Base-by-base conservation (phyloP, 1,140 invertebrate species). In the Trachymyrmex cornetzi region DNA sequence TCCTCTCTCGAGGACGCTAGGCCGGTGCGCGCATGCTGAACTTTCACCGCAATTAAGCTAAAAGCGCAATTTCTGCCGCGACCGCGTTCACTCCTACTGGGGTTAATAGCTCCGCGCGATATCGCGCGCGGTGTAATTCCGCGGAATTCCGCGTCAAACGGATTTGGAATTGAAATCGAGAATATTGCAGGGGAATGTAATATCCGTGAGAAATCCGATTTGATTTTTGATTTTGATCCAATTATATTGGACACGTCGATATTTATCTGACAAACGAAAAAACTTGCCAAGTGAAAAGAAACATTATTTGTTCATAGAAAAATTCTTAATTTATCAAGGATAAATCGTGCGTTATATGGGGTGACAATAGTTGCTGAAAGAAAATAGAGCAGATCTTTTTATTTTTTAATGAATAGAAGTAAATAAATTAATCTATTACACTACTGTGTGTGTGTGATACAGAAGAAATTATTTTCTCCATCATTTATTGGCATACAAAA, bases 41-140 rank as follows among this genome's bases (percentile, higher is more conserved):
- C 92, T 92, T 93, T 93, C 92, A 93, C 92, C 89, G 90, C 87
- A 87, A 91, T 91, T 92, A 92, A 91, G 87, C 82, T 90, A 90
- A 91, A 91, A 89, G 90, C 91, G 91, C 87, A 87, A 90, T 91
- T 88, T 86, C 79, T 61, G 67, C 69, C 72, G 90, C 50, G 84
- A 81, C 85, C 66, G 67, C 87, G 87, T 86, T 89, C 88, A 50
- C 88, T 91, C 81, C 88, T 89, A 87, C 87, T 50, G 48, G 66
- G 72, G 89, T 91, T 87, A 87, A 89, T 87, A 79, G 64, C 87
- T 85, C 30, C 34, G 55, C 63, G 74, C 75, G 59, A 74, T 87
- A 77, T 90, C 71, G 50, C 75, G 77, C 30, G 57, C 67, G 63
- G 79, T 27, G 89, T 77, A 72, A 89, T 75, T 24, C 79, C 81